A percentile compares a stretch with the other conserved stretches of the same genome.
phyloP scores from a whole-genome alignment of 2,113 vertebrate genomes.

The Lethenteron reissneri region DNA sequence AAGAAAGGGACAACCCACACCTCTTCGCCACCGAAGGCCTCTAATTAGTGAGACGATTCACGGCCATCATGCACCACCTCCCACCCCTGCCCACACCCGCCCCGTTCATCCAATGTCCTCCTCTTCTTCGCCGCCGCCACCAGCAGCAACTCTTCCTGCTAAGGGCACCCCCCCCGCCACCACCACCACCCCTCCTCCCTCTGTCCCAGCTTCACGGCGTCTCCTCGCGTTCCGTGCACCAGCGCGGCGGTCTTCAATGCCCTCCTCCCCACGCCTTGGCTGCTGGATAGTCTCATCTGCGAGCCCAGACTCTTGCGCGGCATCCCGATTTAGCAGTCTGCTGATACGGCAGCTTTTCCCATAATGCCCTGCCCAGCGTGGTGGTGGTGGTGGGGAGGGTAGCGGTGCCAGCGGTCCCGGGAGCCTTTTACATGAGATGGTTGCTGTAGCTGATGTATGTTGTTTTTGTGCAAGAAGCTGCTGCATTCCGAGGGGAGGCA shows the following conservation, averaged over 20 bases:
- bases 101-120: no score
- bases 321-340: neutral
- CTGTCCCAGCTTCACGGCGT: no score
- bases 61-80: no score
- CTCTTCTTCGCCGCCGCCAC: no score
- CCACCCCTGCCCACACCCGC: no score
- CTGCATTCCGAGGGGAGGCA: neutral
- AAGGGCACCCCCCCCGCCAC: no score
- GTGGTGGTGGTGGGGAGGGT: neutral
- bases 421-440: slow-evolving; percentile 3
- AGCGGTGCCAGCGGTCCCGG: neutral
- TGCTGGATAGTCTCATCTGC: neutral
- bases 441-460: slow-evolving; percentile 5
- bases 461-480: slow-evolving; percentile 5
- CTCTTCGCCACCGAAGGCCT: no score
- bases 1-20: no score
- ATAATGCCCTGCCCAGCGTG: neutral
- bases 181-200: no score
- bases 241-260: neutral
- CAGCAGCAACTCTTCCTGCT: no score
- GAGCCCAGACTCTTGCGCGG: neutral
- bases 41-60: no score
- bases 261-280: neutral
- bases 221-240: no score
- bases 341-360: neutral